These are phyloP conservation scores for Gila orcuttii DNA, from an alignment of 2,113 vertebrate genomes.

Conservation along the genomic window DNA sequence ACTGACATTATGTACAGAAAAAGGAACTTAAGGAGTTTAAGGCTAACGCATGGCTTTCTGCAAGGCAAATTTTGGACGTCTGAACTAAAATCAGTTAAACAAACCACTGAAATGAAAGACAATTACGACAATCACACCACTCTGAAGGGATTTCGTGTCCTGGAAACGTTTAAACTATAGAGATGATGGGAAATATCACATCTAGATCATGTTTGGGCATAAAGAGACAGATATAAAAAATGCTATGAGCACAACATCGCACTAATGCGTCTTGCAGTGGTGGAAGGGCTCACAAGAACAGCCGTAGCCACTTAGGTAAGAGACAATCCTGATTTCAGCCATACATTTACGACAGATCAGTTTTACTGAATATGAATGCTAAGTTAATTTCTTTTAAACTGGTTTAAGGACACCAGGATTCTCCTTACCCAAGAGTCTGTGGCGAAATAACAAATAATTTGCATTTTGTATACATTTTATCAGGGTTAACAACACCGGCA, in stretches of 20 bases:
- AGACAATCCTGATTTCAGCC: constrained; percentile 68
- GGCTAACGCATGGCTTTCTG: constrained; percentile 23
- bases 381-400: background rate
- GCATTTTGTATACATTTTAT: constrained; percentile 55
- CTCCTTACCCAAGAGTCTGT: constrained; percentile 71
- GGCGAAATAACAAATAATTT: constrained; percentile 62
- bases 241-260: constrained; percentile 70
- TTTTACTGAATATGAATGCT: background rate
- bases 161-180: constrained; percentile 68
- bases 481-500: constrained; percentile 68
- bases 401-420: constrained; percentile 58
- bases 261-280: constrained; percentile 51
- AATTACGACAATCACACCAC: constrained; percentile 71
- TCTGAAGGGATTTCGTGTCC: constrained; percentile 65
- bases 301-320: constrained; percentile 74
- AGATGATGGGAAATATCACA: constrained; percentile 34
- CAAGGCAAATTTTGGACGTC: constrained; percentile 25
- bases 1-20: background rate
- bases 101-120: constrained; percentile 58
- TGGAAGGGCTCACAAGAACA: constrained; percentile 63
- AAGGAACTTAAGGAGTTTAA: background rate
- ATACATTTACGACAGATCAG: constrained; percentile 35
- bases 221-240: constrained; percentile 64
- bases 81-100: constrained; percentile 57
- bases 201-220: constrained; percentile 64